Percentiles rank a stretch among this genome's conserved stretches.
Evolutionary conservation across 2,113 vertebrate species (phyloP).

Genomic region (Noturus placidus): DNA sequence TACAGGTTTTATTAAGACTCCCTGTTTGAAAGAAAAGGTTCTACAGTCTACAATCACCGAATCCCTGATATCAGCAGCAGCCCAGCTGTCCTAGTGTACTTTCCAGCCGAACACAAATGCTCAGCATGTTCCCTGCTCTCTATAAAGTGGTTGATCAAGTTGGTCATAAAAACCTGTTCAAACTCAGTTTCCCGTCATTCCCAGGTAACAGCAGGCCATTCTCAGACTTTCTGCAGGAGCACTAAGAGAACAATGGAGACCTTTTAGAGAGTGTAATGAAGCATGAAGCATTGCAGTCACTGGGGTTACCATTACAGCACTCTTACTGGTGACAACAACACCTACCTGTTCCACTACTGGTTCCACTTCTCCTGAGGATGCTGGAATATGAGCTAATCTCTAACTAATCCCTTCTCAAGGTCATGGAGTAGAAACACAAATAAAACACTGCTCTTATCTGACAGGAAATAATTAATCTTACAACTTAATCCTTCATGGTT

Average conservation of each 20-base stretch:
- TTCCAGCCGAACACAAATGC: background rate
- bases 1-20: background rate
- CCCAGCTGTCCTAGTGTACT: background rate
- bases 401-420: background rate
- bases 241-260: background rate
- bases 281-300: background rate
- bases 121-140: background rate
- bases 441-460: background rate
- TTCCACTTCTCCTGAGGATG: background rate
- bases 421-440: background rate
- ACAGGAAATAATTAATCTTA: background rate
- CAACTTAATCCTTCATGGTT: background rate
- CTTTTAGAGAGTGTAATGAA: slow-evolving; percentile 13
- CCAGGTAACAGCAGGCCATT: background rate
- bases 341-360: background rate
- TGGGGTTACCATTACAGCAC: background rate
- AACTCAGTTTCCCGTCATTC: background rate
- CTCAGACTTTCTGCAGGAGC: too few relatives aligned
- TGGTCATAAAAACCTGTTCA: background rate
- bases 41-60: background rate
- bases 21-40: background rate
- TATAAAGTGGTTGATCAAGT: background rate
- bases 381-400: background rate
- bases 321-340: background rate
- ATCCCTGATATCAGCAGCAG: background rate